Evolutionary conservation across 2,797 vertebrate genomes (phyloP), one percentile per base, ranked within the genome.

Genomic region (Chaetophractus vellerosus): DNA sequence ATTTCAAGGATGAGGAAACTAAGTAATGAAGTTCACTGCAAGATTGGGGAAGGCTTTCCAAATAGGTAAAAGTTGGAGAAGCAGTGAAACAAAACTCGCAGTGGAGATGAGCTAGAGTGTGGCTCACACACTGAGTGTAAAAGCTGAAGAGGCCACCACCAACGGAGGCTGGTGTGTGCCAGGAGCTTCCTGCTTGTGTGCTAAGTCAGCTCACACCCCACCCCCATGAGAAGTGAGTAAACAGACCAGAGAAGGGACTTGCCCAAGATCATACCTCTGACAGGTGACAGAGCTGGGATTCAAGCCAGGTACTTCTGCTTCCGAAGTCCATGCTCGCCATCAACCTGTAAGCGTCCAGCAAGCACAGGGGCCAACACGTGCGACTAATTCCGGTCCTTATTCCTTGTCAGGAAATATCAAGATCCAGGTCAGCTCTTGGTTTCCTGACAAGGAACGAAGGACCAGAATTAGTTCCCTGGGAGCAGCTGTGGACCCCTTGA

Each of bases 141-240:
- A 74, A 45, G 10, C 6, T 0, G 33, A 81, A 78, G 68, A 82
- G 50, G 15, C 16, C 3, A 0, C 55, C 19, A 33, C 1, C 66
- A 71, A 0, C 19, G 0, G 8, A 83, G 45, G 31, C 2, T 38
- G 18, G 1, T 0, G 0, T 4, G 41, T 15, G 11, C 2, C 2
- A 2, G 2, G 5, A 26, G 6, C 38, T 36, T 16, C 78, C 64
- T 26, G 0, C 6, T 0, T 50, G 2, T 10, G 23, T 8, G 12
- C 33, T 71, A 16, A 33, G 55, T 64, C 59, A 4, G 38, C 6
- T 61, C 52, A 33, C 63, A 5, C 19, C 55, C 9, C 26, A 11
- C 33, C 19, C 6, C 45, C 36, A 19, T 7, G 4, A 68, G 87
- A 88, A 45, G 18, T 21, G 21, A 66, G 24, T 41, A 66, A 33